Evolutionary conservation across 2,113 vertebrate species (phyloP), one percentile per base, ranked within the genome.

Genomic region (Podarcis raffonei): DNA sequence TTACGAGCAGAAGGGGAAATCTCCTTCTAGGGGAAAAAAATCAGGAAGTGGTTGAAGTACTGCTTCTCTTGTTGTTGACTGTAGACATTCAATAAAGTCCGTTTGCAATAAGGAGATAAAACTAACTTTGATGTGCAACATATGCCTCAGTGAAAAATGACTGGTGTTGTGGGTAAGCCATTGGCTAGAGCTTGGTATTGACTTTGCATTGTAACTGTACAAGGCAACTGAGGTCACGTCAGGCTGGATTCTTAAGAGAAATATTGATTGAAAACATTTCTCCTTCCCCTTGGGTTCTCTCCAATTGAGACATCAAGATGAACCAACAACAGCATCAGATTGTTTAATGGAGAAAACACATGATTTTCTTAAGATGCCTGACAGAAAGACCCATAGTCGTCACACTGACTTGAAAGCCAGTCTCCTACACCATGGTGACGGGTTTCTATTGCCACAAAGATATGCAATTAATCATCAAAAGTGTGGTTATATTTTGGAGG

Each of bases 1-100:
- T 1, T 4, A 91, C 66, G 13, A 5, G 75, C 81, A 90, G 94
- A 96, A 93, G 92, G 91, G 92, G 79, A 91, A 90, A 35, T 90
- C 87, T 92, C 84, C 92, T 86, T 88, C 30, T 91, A 83, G 90
- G 93, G 91, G 15, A 87, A 86, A 72, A 72, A 53, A 87, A 84
- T 90, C 35, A 92, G 9, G 89, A 83, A 94, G 94, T 87, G 82
- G 81, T 37, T 84, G 81, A 89, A 81, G 48, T 74, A 39, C 81
- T 7, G 37, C 32, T 76, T 82, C 71, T 87, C 93, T 83, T 68
- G 42, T 81, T 71, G 79, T 57, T 59, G 23, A 2, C 5, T 12
- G 30, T 18, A 22, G 84, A 32, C 0, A 0, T 22, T 92, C 83
- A 83, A 59, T 27, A 0, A 84, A 72, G 69, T 37, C 22, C 72